Percentiles rank a stretch among this genome's conserved stretches.
phyloP scores from a whole-genome alignment of 2,888 invertebrate species.

The Dione juno region DNA sequence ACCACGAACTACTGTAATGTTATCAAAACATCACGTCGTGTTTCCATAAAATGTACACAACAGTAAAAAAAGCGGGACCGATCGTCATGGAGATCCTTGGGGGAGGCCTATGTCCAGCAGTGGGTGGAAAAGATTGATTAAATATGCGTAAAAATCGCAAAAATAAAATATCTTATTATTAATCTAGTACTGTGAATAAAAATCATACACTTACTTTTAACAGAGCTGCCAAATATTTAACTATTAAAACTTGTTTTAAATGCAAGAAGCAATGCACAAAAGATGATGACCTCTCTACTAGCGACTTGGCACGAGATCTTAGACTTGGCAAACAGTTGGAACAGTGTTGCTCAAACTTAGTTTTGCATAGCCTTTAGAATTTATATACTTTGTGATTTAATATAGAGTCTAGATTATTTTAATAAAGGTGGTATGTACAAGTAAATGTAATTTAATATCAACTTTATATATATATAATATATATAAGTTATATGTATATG shows the following conservation, averaged over 20 bases:
- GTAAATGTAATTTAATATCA: too few relatives aligned
- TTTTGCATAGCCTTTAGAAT: background rate
- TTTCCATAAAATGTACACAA: too few relatives aligned
- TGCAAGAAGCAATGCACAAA: constrained; percentile 32
- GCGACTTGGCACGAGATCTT: constrained; percentile 25
- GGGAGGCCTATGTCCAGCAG: too few relatives aligned
- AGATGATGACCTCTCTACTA: constrained; percentile 33
- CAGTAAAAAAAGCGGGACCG: too few relatives aligned
- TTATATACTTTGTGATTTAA: background rate
- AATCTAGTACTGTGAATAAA: background rate
- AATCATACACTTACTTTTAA: constrained; percentile 4
- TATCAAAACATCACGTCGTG: too few relatives aligned
- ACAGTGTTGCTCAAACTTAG: constrained; percentile 24
- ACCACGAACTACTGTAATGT: too few relatives aligned
- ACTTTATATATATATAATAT: too few relatives aligned
- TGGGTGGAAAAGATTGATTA: too few relatives aligned
- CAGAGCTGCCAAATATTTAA: constrained; percentile 30
- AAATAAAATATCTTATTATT: too few relatives aligned
- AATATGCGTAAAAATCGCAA: too few relatives aligned
- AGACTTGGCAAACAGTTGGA: constrained; percentile 25
- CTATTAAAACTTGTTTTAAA: constrained; percentile 32
- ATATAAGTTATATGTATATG: too few relatives aligned
- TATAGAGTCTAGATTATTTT: background rate
- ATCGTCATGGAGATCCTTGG: too few relatives aligned
- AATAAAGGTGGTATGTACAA: background rate